A percentile compares a stretch with the other conserved stretches of the same genome.
phyloP scores from a whole-genome alignment of 2,888 invertebrate species.

The Malachius bipustulatus region DNA sequence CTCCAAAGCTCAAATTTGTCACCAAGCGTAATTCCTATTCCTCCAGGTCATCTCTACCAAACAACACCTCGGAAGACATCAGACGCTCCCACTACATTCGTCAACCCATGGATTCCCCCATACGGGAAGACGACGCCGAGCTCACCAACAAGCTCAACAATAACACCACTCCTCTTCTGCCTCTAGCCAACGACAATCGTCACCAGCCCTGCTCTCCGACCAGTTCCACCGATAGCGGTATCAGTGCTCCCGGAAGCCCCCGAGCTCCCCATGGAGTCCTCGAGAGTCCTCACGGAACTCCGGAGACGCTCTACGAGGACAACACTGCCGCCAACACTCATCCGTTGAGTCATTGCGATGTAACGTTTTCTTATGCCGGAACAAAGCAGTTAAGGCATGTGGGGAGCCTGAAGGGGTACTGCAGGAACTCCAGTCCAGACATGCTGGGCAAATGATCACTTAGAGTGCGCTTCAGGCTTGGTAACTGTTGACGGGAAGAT shows the following conservation, averaged over 20 bases:
- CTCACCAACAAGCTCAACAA: slow-evolving; percentile 29
- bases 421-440: slow-evolving; percentile 28
- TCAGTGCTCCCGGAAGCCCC: slow-evolving; percentile 51
- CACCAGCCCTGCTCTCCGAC: slow-evolving; percentile 27
- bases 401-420: slow-evolving; percentile 31
- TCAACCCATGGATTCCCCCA: no score
- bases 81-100: no score
- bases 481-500: no score
- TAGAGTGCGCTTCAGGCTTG: no score
- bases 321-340: slow-evolving; percentile 44
- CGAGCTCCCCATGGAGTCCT: slow-evolving; percentile 24
- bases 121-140: slow-evolving; percentile 19
- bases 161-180: slow-evolving; percentile 11
- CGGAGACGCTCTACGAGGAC: slow-evolving; percentile 33
- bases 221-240: slow-evolving; percentile 46
- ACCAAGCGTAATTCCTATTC: no score
- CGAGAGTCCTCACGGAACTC: slow-evolving; percentile 20
- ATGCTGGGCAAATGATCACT: slow-evolving; percentile 26
- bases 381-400: slow-evolving; percentile 69
- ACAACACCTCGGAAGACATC: no score
- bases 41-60: no score
- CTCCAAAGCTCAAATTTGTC: no score
- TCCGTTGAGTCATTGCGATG: slow-evolving; percentile 67
- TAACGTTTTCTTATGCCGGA: slow-evolving; percentile 69
- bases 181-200: slow-evolving; percentile 8